Conservation (phyloP, 2,797 vertebrate species). For the Lepus townsendii region DNA sequence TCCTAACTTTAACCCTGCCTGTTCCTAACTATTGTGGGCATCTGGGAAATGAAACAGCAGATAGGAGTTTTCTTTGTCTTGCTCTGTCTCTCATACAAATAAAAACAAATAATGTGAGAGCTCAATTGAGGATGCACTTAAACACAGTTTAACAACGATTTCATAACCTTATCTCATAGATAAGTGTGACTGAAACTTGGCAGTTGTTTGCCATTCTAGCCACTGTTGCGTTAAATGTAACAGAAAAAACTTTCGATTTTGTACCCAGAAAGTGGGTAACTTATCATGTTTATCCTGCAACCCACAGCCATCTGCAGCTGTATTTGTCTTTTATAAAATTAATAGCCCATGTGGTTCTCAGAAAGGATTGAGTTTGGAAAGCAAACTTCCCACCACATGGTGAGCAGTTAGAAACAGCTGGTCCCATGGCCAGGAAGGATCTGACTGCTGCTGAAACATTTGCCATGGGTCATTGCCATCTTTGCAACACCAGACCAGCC, state of each 20-base stretch:
- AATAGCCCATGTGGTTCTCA: constrained; percentile 26
- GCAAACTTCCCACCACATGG: neutral
- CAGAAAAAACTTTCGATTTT: neutral
- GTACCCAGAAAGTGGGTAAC: neutral
- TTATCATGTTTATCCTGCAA: neutral
- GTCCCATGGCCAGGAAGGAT: neutral
- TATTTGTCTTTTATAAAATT: constrained; percentile 54
- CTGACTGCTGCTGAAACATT: neutral
- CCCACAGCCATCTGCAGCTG: constrained; percentile 60
- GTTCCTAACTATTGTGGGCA: too few species aligned
- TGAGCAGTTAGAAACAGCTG: constrained; percentile 57
- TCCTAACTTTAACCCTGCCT: too few species aligned
- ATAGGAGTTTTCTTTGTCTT: too few species aligned
- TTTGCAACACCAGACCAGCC: neutral
- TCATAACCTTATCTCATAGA: neutral
- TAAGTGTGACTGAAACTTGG: neutral
- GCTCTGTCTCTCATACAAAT: too few species aligned
- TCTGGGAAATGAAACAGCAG: too few species aligned
- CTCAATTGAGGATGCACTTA: neutral
- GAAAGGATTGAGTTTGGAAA: constrained; percentile 27
- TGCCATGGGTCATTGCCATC: neutral
- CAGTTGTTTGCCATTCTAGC: neutral
- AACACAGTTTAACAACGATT: neutral
- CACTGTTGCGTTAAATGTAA: neutral
- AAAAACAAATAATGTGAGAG: neutral